Evolutionary conservation across 2,113 vertebrate genomes (phyloP).

Genomic region (Hippocampus zosterae): DNA sequence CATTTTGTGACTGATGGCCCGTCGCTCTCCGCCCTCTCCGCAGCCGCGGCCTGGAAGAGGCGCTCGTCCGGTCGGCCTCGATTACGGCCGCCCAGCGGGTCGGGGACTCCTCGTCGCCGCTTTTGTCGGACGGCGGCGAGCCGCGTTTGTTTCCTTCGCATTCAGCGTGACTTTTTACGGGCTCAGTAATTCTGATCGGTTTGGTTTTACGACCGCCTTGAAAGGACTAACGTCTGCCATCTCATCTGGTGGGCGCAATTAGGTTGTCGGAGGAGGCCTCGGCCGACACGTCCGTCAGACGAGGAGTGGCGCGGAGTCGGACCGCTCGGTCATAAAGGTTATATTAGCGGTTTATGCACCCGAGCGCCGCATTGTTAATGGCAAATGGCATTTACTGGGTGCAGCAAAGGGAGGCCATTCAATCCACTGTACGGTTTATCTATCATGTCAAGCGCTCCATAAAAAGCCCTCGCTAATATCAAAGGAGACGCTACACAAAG

Average conservation of each 20-base stretch:
- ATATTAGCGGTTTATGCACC: slow-evolving; percentile 75
- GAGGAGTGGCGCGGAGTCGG: slow-evolving; percentile 45
- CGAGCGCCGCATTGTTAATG: slow-evolving; percentile 71
- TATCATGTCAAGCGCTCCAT: slow-evolving; percentile 74
- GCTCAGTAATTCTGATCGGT: slow-evolving; percentile 31
- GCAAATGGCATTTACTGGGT: slow-evolving; percentile 72
- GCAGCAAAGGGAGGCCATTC: slow-evolving; percentile 67
- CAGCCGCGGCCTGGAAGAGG: slow-evolving; percentile 62
- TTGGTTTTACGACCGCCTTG: slow-evolving; percentile 63
- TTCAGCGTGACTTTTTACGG: slow-evolving; percentile 45
- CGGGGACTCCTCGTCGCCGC: slow-evolving; percentile 30
- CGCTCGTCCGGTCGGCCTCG: slow-evolving; percentile 49
- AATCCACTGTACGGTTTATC: slow-evolving; percentile 72
- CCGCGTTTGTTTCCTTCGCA: not conserved
- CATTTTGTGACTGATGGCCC: slow-evolving; percentile 67
- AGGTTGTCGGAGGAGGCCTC: slow-evolving; percentile 55
- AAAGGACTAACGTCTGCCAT: slow-evolving; percentile 69
- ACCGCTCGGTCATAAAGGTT: slow-evolving; percentile 70
- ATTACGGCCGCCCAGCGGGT: slow-evolving; percentile 58
- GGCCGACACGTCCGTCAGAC: slow-evolving; percentile 58
- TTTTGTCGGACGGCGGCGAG: slow-evolving; percentile 34
- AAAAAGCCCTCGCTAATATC: slow-evolving; percentile 71
- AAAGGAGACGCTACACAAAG: slow-evolving; percentile 69
- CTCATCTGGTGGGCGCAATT: slow-evolving; percentile 71
- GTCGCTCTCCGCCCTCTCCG: slow-evolving; percentile 58